Conservation (phyloP, 2,797 vertebrate genomes). For the Parambassis ranga region DNA sequence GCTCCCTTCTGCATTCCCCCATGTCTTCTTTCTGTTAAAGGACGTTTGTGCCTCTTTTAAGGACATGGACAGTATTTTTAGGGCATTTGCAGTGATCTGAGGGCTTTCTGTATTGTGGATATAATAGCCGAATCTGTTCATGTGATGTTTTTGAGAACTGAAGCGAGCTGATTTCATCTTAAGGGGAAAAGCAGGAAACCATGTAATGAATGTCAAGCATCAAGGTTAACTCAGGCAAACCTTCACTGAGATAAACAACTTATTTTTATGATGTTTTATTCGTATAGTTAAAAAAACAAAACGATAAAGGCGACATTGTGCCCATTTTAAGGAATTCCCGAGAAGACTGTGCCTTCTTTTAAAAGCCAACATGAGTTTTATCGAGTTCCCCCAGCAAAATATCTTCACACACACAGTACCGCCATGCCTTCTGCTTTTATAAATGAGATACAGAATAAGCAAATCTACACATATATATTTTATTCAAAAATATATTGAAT, state of each 20-base stretch:
- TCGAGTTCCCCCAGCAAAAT: background rate
- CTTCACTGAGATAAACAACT: slow-evolving; percentile 49
- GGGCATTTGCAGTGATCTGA: slow-evolving; percentile 66
- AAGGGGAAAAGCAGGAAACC: background rate
- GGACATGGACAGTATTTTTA: slow-evolving; percentile 59
- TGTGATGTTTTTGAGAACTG: slow-evolving; percentile 20
- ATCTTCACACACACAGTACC: slow-evolving; percentile 46
- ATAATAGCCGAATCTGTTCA: slow-evolving; percentile 18
- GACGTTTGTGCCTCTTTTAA: slow-evolving; percentile 23
- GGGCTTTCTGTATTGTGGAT: slow-evolving; percentile 19
- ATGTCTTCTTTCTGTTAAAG: slow-evolving; percentile 8
- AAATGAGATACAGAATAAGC: slow-evolving; percentile 58
- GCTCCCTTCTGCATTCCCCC: slow-evolving; percentile 40
- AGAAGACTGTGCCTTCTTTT: slow-evolving; percentile 74
- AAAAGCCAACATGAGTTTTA: background rate
- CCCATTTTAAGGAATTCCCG: slow-evolving; percentile 59
- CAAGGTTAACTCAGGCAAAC: slow-evolving; percentile 74
- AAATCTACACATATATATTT: slow-evolving; percentile 73
- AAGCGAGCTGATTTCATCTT: slow-evolving; percentile 13
- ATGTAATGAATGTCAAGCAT: slow-evolving; percentile 53
- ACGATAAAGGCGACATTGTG: background rate
- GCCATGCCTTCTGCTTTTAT: slow-evolving; percentile 77
- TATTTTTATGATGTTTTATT: slow-evolving; percentile 54
- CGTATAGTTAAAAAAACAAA: slow-evolving; percentile 7
- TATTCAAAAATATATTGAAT: slow-evolving; percentile 77